These are phyloP conservation scores for Bambusicola thoracicus DNA, from an alignment of 2,113 vertebrate genomes.

Conservation along the genomic window DNA sequence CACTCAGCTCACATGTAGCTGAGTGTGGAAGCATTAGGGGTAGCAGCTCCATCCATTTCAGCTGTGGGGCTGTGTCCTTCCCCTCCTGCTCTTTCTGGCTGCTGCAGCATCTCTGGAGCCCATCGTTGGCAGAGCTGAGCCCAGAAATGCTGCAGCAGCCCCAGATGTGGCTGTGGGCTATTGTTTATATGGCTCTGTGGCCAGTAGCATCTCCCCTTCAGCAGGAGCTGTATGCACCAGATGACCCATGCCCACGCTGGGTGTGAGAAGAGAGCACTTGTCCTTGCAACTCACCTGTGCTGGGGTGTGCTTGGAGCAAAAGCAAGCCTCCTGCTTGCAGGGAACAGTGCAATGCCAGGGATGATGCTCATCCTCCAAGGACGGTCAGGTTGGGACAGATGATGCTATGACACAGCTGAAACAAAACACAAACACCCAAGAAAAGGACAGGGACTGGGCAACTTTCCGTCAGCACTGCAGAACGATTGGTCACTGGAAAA, in stretches of 20 bases:
- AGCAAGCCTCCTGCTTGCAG: rapidly evolving
- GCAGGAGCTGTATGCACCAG: neutral
- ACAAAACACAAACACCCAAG: neutral
- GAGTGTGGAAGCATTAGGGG: neutral
- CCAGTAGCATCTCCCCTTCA: neutral
- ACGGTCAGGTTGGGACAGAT: neutral
- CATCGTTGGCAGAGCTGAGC: neutral
- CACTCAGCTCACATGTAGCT: neutral
- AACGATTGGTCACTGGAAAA: constrained; percentile 40
- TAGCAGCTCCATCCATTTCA: neutral
- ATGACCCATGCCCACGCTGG: rapidly evolving
- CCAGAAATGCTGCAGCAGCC: neutral
- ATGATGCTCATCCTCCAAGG: neutral
- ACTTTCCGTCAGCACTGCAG: constrained; percentile 37
- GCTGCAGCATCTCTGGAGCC: neutral
- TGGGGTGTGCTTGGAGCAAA: rapidly evolving
- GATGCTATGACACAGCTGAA: neutral
- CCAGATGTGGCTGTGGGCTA: rapidly evolving
- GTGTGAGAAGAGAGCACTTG: rapidly evolving
- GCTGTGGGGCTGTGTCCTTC: neutral
- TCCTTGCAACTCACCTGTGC: rapidly evolving
- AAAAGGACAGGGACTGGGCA: rapidly evolving
- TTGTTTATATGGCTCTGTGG: rapidly evolving
- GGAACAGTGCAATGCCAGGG: neutral
- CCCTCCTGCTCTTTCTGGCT: neutral